Evolutionary conservation across 2,797 vertebrate species (phyloP).

Genomic region (Acomys russatus): DNA sequence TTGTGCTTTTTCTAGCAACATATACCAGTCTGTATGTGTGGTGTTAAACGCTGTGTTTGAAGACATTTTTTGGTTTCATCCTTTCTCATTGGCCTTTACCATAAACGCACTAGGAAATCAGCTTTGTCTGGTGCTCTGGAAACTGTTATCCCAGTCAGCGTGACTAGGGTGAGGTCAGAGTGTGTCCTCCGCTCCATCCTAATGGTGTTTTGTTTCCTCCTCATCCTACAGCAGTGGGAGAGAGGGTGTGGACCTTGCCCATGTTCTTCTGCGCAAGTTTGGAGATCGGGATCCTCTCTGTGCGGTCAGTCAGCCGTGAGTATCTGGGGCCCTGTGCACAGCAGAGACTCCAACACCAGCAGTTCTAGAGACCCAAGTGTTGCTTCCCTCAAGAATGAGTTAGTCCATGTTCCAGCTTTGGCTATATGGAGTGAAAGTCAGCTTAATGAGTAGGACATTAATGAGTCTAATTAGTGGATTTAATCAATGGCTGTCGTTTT

Average conservation of each 20-base stretch:
- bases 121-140: background rate
- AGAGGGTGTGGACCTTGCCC: constrained; percentile 73
- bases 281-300: constrained; percentile 75
- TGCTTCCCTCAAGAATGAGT: background rate
- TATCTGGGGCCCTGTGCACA: background rate
- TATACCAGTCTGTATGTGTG: background rate
- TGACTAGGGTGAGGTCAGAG: fast-evolving
- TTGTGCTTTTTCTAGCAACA: background rate
- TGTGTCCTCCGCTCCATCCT: background rate
- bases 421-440: background rate
- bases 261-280: constrained; percentile 82
- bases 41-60: too few species aligned
- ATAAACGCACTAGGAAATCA: background rate
- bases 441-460: too few species aligned
- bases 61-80: background rate
- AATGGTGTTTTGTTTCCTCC: background rate
- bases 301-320: constrained; percentile 75
- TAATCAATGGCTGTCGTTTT: background rate
- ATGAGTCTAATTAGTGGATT: background rate
- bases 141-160: too few species aligned
- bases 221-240: constrained; percentile 72
- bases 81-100: background rate
- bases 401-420: background rate
- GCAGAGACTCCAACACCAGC: fast-evolving
- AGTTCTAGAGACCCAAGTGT: fast-evolving